Evolutionary conservation across 2,888 invertebrate species (phyloP), one percentile per base, ranked within the genome.

Genomic region (Rapana venosa): DNA sequence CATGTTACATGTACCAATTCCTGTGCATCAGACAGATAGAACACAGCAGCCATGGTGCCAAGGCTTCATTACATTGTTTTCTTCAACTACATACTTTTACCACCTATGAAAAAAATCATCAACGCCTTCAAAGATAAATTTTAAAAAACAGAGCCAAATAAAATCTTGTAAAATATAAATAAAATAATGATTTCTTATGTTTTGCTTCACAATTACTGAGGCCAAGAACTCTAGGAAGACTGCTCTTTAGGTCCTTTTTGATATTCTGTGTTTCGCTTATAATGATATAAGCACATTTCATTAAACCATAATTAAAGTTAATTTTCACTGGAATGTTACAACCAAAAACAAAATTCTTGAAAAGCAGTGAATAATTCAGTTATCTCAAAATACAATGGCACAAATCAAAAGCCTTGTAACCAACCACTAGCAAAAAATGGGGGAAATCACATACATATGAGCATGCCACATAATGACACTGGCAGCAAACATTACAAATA

Each of bases 11-110:
- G 0, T 47, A 66, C 26, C 81, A 36, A 36, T 83, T 47, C 26
- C 47, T 83, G 81, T 83, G 81, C 81, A 83, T 83, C 81, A 83
- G 81, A 83, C 81, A 83, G n/a, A 15, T 13, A 35, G 2, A 77
- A 32, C 20, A 79, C 36, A 47, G 36, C 81, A 83, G 22, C 17
- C 26, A 26, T 47, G 81, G 81, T 83, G 81, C 36, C 17, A 83
- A 83, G 81, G 81, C 81, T 83, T 83, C 36, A 47, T 8, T 47
- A 5, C 8, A 5, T 47, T 47, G 2, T 47, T 47, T 47, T 47
- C 8, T 47, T 47, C 47, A 47, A 47, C 47, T 47, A 47, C 47
- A 47, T 47, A 47, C 8, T 47, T 47, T 47, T 47, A 47, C 8
- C 47, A 47, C 47, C 8, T 47, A 47, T 47, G 47, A 47, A 47